Evolutionary conservation across 1,140 invertebrate species (phyloP), one percentile per base, ranked within the genome.

Genomic region (Dendrolimus punctatus): DNA sequence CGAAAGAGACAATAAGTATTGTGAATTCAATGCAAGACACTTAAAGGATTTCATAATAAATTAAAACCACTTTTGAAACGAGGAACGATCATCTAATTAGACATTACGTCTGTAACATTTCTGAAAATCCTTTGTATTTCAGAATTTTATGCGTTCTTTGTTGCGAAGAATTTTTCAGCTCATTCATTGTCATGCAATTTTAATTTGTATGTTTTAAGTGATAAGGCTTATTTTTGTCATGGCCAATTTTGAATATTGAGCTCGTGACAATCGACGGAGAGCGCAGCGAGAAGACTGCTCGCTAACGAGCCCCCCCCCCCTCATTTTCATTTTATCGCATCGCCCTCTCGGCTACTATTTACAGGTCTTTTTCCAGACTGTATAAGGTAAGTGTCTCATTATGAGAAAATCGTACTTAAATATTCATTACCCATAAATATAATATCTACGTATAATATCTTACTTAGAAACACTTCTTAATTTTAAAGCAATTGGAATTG

Each of bases 51-150:
- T 23, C 23, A 23, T 23, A 23, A 23, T 23, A 23, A 23, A 23
- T 23, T 23, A 23, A 23, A 23, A 23, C 23, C 23, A 23, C 23
- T 23, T 23, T 23, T 23, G 23, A 23, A 57, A 46, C 50, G 55
- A 54, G 53, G 57, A 58, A 67, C 64, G 67, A 74, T 76, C 71
- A 75, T 75, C 71, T 78, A 82, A 82, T 82, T 82, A 82, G 71
- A 71, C 66, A 77, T 78, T 73, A 79, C 70, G 71, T 77, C 71
- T 73, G 71, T 79, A 67, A 76, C 68, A 73, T 69, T 79, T 79
- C 67, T 74, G 76, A 73, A 78, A 77, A 73, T 76, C 70, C 75
- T 76, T 80, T 80, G 76, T 81, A 77, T 71, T 73, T 66, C 71
- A 76, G 58, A 71, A 71, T 78, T 80, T 78, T 76, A 73, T 76